Base-by-base conservation (phyloP, 2,888 invertebrate species). In the Campoplex nolae region DNA sequence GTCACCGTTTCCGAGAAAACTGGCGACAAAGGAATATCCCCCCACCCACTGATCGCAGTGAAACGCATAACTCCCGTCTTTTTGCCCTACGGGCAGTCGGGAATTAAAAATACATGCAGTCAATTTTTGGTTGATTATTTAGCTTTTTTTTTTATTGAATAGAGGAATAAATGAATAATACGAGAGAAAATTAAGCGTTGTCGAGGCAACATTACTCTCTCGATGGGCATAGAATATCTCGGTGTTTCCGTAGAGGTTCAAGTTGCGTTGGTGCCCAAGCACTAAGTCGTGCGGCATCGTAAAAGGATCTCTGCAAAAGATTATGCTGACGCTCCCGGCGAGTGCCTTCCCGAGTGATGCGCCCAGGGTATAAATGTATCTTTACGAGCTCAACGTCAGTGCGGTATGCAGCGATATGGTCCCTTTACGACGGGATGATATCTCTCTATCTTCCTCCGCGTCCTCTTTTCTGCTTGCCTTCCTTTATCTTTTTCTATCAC, bases 351-450 rank as follows among this genome's bases (percentile, higher is more conserved):
- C 89, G 82, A 84, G 86, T 86, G 88, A 90, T 89, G 88, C 89
- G 89, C 86, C 82, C 58, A 45, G 86, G 81, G 84, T 90, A 89
- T 87, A 88, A 90, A 90, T 89, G 90, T 89, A 90, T 90, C 88
- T 90, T 90, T 90, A 90, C 89, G 90, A 90, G 90, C 87, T 88
- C 84, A 88, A 87, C 88, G 88, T 88, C 76, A 38, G 81, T 84
- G 82, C 81, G 74, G 87, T 82, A 87, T 79, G 87, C 87, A 87
- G 70, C 84, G 81, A 82, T 83, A 77, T 78, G 74, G 56, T 67
- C 77, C 77, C 77, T 87, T 87, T 84, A 87, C 84, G 87, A 87
- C 38, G 62, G 62, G 65, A 79, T 84, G 81, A 74, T 38, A 74
- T 81, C 80, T 75, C 58, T 35, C 65, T 51, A 45, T 71, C 54